Base-by-base conservation (phyloP, 2,888 invertebrate genomes). In the Parnassius mnemosyne region DNA sequence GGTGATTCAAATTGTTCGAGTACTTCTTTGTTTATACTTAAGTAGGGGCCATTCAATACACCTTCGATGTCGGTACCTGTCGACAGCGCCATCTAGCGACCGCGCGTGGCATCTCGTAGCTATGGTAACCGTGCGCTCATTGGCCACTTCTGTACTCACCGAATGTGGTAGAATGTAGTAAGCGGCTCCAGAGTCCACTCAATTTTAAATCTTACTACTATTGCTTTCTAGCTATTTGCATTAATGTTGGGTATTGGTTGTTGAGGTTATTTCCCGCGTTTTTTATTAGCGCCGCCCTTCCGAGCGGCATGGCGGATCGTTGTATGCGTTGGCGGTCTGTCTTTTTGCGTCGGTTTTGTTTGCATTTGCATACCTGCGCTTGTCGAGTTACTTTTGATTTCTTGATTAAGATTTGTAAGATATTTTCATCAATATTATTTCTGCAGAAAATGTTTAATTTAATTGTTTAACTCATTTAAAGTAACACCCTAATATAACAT, bases 201-300 rank as follows among this genome's bases (percentile, higher is more conserved):
- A 69, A 84, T 80, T 79, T 72, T 79, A 72, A 71, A 77, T 77
- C 80, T 77, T 87, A 63, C 42, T 2, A 2, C 2, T 57, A 54
- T n/a, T 1, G 0, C 0, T 42, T 81, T 84, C 74, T 75, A 83
- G 74, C 76, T 68, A 70, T 74, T 82, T 85, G 77, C 64, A 71
- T 75, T 69, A 65, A 12, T 50, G 67, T 49, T 44, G 20, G 44
- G 55, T 57, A 57, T 53, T 49, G 67, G 57, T 62, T 62, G 70
- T 74, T 80, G 68, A 68, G 67, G 66, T 69, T 71, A 71, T 75
- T 65, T 60, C 53, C 64, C 61, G 66, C 66, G 55, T 66, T 71
- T 78, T 68, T 85, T 83, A 87, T 87, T 89, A 88, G 89, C 85
- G 76, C 88, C 90, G 89, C 90, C 89, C 85, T 83, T 77, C 83